These are phyloP conservation scores for Dryomyza anilis DNA, from an alignment of 2,888 invertebrate species.

Conservation along the genomic window DNA sequence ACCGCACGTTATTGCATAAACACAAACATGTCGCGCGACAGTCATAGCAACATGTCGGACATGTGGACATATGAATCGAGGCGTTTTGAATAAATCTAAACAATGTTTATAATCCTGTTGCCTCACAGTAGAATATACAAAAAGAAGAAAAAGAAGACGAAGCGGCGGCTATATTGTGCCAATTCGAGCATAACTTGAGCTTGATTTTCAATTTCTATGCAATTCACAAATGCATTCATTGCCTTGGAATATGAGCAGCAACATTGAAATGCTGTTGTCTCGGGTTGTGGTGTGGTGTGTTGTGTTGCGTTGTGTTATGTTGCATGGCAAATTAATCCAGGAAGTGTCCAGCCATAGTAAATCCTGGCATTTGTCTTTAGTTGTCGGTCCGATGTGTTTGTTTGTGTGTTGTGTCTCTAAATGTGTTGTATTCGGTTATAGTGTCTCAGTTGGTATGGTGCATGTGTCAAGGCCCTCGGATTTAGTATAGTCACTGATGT, in stretches of 20 bases:
- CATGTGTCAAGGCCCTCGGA: background rate
- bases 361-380: background rate
- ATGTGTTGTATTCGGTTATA: too few species aligned
- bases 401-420: too few species aligned
- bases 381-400: too few species aligned
- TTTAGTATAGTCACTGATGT: background rate
- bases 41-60: background rate
- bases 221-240: background rate
- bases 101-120: too few species aligned
- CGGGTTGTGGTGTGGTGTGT: too few species aligned
- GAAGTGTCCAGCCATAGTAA: slow-evolving; percentile 31
- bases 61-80: slow-evolving; percentile 11
- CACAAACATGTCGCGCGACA: background rate
- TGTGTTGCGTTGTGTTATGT: too few species aligned
- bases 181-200: slow-evolving; percentile 4
- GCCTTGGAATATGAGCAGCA: slow-evolving; percentile 7
- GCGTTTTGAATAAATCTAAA: slow-evolving; percentile 25
- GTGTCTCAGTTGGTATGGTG: background rate
- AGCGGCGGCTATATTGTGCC: background rate
- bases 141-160: too few species aligned
- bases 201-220: slow-evolving; percentile 4
- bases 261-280: background rate
- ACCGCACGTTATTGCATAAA: too few species aligned
- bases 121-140: too few species aligned
- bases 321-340: slow-evolving; percentile 42